phyloP scores from a whole-genome alignment of 1,140 invertebrate species.

The Patella vulgata region DNA sequence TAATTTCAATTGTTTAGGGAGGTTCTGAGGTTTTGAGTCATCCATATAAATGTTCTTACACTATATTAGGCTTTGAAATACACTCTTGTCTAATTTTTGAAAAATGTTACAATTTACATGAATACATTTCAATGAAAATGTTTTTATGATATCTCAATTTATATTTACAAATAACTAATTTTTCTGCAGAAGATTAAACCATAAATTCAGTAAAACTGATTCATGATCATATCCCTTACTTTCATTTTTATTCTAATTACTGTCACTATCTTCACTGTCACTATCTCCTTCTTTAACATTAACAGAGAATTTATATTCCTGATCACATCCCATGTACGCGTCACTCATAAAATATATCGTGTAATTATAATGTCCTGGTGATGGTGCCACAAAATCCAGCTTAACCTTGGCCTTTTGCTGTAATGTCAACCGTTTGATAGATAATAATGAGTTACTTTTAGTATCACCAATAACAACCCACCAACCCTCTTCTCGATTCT shows the following conservation, averaged over 20 bases:
- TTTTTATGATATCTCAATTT: too few relatives aligned
- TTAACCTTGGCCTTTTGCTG: constrained; percentile 95
- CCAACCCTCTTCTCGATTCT: constrained; percentile 99
- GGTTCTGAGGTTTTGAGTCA: too few relatives aligned
- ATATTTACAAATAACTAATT: too few relatives aligned
- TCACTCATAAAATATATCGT: constrained; percentile 99
- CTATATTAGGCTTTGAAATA: too few relatives aligned
- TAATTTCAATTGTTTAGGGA: too few relatives aligned
- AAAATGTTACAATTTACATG: too few relatives aligned
- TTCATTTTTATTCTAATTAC: constrained; percentile 37
- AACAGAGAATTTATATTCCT: constrained; percentile 72
- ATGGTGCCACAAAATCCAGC: constrained; percentile 93
- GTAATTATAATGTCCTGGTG: constrained; percentile 81
- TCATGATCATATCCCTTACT: not conserved
- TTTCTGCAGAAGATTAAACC: too few relatives aligned
- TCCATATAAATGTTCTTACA: too few relatives aligned
- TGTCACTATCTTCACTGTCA: constrained; percentile 61
- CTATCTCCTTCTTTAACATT: constrained; percentile 75
- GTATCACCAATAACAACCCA: constrained; percentile 99
- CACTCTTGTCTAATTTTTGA: too few relatives aligned
- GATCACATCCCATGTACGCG: constrained; percentile 96
- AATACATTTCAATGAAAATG: too few relatives aligned
- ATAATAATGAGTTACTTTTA: constrained; percentile 91
- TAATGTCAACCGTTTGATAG: constrained; percentile 94
- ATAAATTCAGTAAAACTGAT: too few relatives aligned